Evolutionary conservation across 2,888 invertebrate species (phyloP).

Genomic region (Ashinkailepas kermadecensis): DNA sequence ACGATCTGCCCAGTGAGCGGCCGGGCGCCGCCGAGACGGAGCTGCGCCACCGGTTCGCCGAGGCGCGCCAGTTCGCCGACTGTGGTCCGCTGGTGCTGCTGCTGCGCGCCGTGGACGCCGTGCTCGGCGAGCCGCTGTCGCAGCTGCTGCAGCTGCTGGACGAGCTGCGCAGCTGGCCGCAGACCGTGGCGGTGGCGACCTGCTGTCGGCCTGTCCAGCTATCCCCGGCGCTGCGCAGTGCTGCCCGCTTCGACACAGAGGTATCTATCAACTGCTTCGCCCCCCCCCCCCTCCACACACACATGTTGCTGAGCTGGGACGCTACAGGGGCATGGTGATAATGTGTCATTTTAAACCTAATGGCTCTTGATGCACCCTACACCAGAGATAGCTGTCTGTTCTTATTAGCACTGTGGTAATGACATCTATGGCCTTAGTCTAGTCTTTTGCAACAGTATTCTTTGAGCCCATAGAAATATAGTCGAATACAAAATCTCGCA

Average conservation of each 20-base stretch:
- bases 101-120: neutral
- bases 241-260: neutral
- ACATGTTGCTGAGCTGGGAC: no score
- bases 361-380: no score
- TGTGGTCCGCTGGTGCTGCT: neutral
- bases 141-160: slow-evolving; percentile 21
- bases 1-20: neutral
- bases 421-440: no score
- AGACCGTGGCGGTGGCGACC: neutral
- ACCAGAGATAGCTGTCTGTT: no score
- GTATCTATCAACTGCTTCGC: neutral
- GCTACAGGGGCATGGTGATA: no score
- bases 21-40: neutral
- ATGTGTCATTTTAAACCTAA: no score
- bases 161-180: slow-evolving; percentile 9
- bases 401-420: no score
- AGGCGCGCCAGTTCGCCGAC: neutral
- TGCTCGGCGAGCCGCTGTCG: neutral
- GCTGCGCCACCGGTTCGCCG: neutral
- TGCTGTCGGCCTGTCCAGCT: neutral
- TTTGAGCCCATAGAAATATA: no score
- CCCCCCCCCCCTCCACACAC: no score
- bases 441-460: no score
- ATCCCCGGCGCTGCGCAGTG: neutral
- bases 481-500: no score